Evolutionary conservation across 2,797 vertebrate species (phyloP).

Genomic region (Lacerta viridis): DNA sequence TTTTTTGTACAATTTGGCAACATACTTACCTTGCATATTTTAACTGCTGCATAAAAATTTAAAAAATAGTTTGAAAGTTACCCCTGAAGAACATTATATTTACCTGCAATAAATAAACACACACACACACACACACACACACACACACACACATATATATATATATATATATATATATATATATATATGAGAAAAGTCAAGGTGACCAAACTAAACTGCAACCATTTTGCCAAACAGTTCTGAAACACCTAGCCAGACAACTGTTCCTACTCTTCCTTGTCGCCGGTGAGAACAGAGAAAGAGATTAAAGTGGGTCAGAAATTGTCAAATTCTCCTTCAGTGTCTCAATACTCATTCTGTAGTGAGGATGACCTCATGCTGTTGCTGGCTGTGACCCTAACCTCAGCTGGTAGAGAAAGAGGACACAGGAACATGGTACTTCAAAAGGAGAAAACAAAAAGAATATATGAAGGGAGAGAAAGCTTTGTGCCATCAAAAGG

Average conservation of each 20-base stretch:
- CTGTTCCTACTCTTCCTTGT: constrained; percentile 42
- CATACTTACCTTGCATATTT: neutral
- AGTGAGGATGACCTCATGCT: constrained; percentile 5
- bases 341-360: constrained; percentile 35
- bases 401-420: neutral
- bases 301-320: constrained; percentile 51
- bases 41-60: neutral
- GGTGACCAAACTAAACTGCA: constrained; percentile 46
- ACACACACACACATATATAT: too few relatives aligned
- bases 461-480: neutral
- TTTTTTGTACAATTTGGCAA: neutral
- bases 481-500: neutral
- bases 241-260: constrained; percentile 51
- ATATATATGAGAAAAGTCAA: neutral
- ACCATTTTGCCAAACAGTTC: constrained; percentile 51
- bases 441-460: constrained; percentile 31
- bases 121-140: too few relatives aligned
- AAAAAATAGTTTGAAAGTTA: neutral
- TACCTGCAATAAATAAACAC: neutral
- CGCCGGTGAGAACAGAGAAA: constrained; percentile 55
- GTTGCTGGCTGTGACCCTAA: neutral
- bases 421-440: neutral
- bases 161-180: too few relatives aligned
- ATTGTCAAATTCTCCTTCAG: constrained; percentile 62
- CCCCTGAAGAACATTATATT: neutral